These are phyloP conservation scores for Pleuronectes platessa DNA, from an alignment of 2,113 vertebrate genomes.

Conservation along the genomic window DNA sequence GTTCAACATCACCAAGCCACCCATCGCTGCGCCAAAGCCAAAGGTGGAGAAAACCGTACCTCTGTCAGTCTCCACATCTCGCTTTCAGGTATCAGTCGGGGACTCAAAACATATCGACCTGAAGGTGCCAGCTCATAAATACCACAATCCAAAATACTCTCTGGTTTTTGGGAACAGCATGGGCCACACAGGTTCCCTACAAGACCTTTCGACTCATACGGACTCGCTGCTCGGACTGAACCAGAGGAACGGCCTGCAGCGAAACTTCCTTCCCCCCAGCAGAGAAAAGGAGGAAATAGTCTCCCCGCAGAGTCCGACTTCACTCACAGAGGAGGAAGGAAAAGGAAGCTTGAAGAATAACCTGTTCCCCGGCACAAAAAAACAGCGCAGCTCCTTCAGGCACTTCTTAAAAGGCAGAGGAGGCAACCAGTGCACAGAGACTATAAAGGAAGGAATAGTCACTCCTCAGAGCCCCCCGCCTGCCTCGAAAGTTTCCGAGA, in stretches of 20 bases:
- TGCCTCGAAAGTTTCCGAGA: constrained; percentile 19
- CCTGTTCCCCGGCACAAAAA: constrained; percentile 42
- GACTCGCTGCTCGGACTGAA: constrained; percentile 24
- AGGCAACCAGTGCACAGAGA: constrained; percentile 49
- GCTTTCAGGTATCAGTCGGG: constrained; percentile 76
- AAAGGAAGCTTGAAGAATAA: constrained; percentile 55
- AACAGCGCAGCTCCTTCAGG: constrained; percentile 77
- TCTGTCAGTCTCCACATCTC: constrained; percentile 69
- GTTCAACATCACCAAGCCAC: constrained; percentile 81
- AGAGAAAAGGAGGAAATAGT: constrained; percentile 10
- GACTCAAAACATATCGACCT: constrained; percentile 65
- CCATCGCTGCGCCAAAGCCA: constrained; percentile 67
- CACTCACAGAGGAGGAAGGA: constrained; percentile 36
- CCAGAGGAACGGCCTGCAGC: constrained; percentile 48
- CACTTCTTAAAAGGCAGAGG: constrained; percentile 74
- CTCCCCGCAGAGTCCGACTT: constrained; percentile 3
- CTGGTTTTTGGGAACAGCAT: constrained; percentile 86
- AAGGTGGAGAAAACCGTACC: constrained; percentile 59
- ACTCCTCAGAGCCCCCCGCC: constrained; percentile 46
- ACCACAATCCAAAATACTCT: constrained; percentile 95
- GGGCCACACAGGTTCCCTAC: constrained; percentile 73
- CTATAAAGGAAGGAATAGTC: constrained; percentile 52
- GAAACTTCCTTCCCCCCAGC: constrained; percentile 18
- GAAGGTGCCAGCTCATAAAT: constrained; percentile 90
- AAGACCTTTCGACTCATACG: constrained; percentile 68